Base-by-base conservation (phyloP, 2,113 vertebrate genomes). In the Aptenodytes forsteri region DNA sequence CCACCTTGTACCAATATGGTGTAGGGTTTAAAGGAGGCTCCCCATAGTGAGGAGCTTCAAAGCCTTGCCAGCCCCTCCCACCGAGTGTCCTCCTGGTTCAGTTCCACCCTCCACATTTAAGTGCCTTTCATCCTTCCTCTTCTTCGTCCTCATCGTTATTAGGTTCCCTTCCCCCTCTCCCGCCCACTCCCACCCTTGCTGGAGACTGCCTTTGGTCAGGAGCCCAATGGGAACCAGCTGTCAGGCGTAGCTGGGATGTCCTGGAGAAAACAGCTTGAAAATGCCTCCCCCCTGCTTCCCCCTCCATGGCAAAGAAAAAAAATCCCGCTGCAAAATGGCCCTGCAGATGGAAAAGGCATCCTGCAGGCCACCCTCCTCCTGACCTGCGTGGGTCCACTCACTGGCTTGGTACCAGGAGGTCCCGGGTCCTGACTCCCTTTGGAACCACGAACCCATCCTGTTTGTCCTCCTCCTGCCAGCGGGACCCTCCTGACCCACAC, bases 221-320 rank as follows among this genome's bases (percentile, higher is more conserved):
- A 96, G 96, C 96, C 95, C 95, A 97, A 97, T 97, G 96, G 96
- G 96, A 97, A 97, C 95, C 97, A 97, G 97, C 97, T 98, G 97
- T 97, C 95, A 91, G 97, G 88, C 80, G 3, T 46, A 94, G 86
- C 94, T 94, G 96, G 87, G 89, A 94, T 96, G 69, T 97, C 78
- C 89, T 96, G 92, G 87, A 82, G 82, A 93, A 96, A 97, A 95
- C 93, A 96, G 94, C 89, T 96, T 96, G 92, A 87, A 97, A 95
- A 83, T 83, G 79, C 97, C 90, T 97, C 95, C 90, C 90, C 65
- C 55, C 19, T 1, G 26, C 69, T 75, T 90, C 80, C 85, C 88
- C 72, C 72, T 50, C 69, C 70, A 42, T 77, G 94, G 88, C 75
- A 77, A 82, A 85, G 36, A 20, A 34, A 77, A 75, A 78, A 81